These are phyloP conservation scores for Maconellicoccus hirsutus DNA, from an alignment of 1,140 invertebrate species.

Conservation along the genomic window DNA sequence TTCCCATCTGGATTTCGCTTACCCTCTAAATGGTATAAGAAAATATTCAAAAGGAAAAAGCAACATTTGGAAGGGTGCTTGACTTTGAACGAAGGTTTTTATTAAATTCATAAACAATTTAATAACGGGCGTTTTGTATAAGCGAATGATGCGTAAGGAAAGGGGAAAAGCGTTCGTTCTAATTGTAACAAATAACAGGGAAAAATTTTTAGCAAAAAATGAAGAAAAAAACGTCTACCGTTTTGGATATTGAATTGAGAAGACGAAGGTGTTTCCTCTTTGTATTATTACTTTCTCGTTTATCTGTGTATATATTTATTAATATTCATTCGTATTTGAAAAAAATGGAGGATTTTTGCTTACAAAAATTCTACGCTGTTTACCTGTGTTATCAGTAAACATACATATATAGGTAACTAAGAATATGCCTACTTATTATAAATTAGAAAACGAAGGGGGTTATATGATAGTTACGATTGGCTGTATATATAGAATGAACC, in stretches of 20 bases:
- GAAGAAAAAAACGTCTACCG: not conserved
- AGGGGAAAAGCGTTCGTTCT: not conserved
- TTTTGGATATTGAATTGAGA: not conserved
- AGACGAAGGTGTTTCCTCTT: not conserved
- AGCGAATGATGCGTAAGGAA: conserved; percentile 16
- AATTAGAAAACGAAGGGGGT: not conserved
- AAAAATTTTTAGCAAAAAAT: not conserved
- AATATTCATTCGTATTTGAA: not conserved
- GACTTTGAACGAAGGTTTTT: conserved; percentile 12
- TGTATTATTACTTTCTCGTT: not conserved
- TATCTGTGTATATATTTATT: not conserved
- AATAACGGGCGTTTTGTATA: conserved; percentile 17
- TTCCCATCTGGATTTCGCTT: not conserved
- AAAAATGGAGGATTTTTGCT: not conserved
- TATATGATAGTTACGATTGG: not conserved
- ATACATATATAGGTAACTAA: no score
- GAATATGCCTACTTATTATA: no score
- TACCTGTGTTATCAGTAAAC: no score
- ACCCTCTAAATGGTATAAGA: conserved; percentile 5
- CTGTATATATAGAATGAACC: not conserved
- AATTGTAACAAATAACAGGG: conserved; percentile 11
- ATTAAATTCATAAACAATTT: conserved; percentile 23
- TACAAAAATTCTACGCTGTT: no score
- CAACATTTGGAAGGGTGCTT: conserved; percentile 14
- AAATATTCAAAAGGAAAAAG: conserved; percentile 19